Percentiles rank a stretch among this genome's conserved stretches.
These are phyloP conservation scores for Nemopilema nomurai DNA, from an alignment of 30 jellyfish, hydroid and myxozoan species.

Conservation along the genomic window DNA sequence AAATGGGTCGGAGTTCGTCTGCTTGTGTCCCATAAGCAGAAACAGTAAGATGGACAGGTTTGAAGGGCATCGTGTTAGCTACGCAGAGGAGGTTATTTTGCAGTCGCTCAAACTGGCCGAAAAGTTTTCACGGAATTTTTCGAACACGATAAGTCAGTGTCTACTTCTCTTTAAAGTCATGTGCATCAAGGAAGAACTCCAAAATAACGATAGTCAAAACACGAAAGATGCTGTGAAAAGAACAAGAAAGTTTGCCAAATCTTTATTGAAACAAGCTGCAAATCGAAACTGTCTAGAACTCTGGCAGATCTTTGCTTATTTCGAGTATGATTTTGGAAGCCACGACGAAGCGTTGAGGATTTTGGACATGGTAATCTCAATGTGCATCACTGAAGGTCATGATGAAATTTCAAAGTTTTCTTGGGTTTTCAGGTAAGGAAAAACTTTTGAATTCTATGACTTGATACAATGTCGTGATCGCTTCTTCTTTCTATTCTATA, in stretches of 20 bases:
- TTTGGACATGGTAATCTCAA: conserved; percentile 68
- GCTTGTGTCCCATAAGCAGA: background rate
- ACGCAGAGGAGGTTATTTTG: conserved; percentile 42
- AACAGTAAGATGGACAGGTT: background rate
- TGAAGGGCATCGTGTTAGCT: conserved; percentile 14
- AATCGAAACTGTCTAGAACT: conserved; percentile 76
- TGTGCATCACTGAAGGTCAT: conserved; percentile 32
- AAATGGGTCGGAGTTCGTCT: conserved; percentile 7
- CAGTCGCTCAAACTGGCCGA: conserved; percentile 48
- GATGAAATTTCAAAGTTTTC: background rate
- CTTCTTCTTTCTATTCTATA: too few species aligned
- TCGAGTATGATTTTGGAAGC: conserved; percentile 78
- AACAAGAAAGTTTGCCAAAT: conserved; percentile 67
- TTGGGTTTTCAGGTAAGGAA: conserved; percentile 41
- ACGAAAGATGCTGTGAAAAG: conserved; percentile 33
- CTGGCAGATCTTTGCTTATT: conserved; percentile 83
- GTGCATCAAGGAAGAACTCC: conserved; percentile 23
- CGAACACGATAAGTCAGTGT: conserved; percentile 42
- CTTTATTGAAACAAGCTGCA: conserved; percentile 59
- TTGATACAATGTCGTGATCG: too few species aligned
- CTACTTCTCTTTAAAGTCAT: conserved; percentile 80
- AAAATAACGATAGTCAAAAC: background rate
- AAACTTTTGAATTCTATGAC: background rate
- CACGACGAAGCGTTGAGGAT: conserved; percentile 74
- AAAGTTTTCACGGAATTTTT: conserved; percentile 2